Evolutionary conservation across 2,113 vertebrate genomes (phyloP).

Genomic region (Brachypteracias leptosomus): DNA sequence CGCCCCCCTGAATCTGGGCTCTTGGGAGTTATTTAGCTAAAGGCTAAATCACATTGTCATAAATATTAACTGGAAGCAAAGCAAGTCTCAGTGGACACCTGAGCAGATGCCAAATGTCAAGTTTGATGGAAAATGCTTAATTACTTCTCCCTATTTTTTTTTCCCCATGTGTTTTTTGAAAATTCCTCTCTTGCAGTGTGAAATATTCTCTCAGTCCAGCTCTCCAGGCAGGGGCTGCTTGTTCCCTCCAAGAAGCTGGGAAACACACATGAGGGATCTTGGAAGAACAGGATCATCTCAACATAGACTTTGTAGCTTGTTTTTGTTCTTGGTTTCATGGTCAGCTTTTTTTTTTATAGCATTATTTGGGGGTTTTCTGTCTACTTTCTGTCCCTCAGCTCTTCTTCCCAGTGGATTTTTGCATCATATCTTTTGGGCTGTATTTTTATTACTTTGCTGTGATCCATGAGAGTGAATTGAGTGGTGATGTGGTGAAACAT

Average conservation of each 20-base stretch:
- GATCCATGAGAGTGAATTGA: neutral
- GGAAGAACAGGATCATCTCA: neutral
- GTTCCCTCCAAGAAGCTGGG: neutral
- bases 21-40: neutral
- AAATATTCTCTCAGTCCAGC: neutral
- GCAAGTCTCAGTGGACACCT: slow-evolving; percentile 10
- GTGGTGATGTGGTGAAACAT: neutral
- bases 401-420: neutral
- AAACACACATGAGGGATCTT: neutral
- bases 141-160: neutral
- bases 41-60: neutral
- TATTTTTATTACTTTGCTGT: neutral
- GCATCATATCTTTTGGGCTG: neutral
- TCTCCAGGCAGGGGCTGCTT: neutral
- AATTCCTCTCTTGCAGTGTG: neutral
- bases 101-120: slow-evolving; percentile 57
- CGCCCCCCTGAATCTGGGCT: neutral
- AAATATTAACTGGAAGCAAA: slow-evolving; percentile 22
- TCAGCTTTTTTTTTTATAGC: neutral
- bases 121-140: slow-evolving; percentile 54
- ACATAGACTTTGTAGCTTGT: neutral
- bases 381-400: neutral
- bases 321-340: neutral
- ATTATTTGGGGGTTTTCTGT: neutral
- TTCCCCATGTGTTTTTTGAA: neutral